Base-by-base conservation (phyloP, 2,797 vertebrate species). In the Sandelia bainsii region DNA sequence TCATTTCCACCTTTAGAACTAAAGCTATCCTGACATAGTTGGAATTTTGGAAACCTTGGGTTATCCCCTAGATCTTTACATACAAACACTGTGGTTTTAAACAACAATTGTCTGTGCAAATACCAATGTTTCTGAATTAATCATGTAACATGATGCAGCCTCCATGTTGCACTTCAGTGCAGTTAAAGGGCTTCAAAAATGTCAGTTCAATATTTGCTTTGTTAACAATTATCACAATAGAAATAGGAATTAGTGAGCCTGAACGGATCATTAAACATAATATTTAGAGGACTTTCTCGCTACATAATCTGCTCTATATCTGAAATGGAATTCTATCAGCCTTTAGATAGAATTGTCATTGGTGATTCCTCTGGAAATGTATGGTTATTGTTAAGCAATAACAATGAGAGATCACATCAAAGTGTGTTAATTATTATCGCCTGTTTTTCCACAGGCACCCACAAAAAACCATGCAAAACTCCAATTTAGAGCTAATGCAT, bases 141-240 rank as follows among this genome's bases (percentile, higher is more conserved):
- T 17, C 20, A 50, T n/a, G n/a, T n/a, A n/a, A n/a, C n/a, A n/a
- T n/a, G n/a, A n/a, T n/a, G n/a, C n/a, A n/a, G n/a, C n/a, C n/a
- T n/a, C n/a, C n/a, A n/a, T n/a, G n/a, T n/a, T n/a, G n/a, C n/a
- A n/a, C n/a, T n/a, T n/a, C n/a, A n/a, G n/a, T n/a, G n/a, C n/a
- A n/a, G 45, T 78, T 78, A 82, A 83, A 73, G 69, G 85, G 66
- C 54, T 45, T 69, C 27, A 52, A 68, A n/a, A 72, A 82, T 65
- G 80, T 86, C 80, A 79, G 2, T 70, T 67, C 48, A 62, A 34
- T 42, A 6, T 25, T 57, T n/a, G 40, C 52, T 73, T 49, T 85
- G 64, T 65, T 54, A 73, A 46, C 64, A 49, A 83, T 75, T 62
- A 70, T 54, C 39, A 25, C 25, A 39, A 46, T 25, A 52, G 27